Conservation (phyloP, 2,888 invertebrate species). For the Trichopria drosophilae region DNA sequence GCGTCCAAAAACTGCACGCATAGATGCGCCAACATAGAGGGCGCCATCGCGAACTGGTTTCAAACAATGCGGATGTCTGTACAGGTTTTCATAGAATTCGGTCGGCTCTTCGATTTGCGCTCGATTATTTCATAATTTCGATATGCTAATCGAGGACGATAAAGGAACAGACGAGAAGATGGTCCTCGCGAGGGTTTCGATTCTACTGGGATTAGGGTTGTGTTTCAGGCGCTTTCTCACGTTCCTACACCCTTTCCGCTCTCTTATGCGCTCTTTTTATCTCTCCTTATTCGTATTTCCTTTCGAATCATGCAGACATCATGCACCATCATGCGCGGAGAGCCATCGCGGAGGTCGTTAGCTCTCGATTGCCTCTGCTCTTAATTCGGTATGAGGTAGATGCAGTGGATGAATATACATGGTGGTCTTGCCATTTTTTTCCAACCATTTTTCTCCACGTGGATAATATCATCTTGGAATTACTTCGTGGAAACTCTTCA, state of each 20-base stretch:
- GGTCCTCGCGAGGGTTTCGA: constrained; percentile 31
- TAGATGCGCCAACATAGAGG: constrained; percentile 22
- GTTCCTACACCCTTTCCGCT: constrained; percentile 38
- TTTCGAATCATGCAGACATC: too few species aligned
- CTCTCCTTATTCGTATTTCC: neutral
- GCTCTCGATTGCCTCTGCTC: constrained; percentile 2
- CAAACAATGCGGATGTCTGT: constrained; percentile 52
- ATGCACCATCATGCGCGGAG: too few species aligned
- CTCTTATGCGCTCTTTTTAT: neutral
- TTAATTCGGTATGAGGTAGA: neutral
- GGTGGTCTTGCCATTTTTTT: too few species aligned
- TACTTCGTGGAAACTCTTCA: too few species aligned
- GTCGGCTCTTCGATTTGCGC: constrained; percentile 50
- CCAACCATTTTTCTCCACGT: too few species aligned
- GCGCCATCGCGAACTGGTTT: constrained; percentile 53
- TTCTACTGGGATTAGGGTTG: constrained; percentile 37
- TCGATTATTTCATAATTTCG: constrained; percentile 57
- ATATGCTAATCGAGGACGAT: constrained; percentile 48
- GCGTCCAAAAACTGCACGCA: constrained; percentile 15
- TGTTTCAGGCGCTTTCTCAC: constrained; percentile 48
- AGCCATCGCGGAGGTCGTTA: too few species aligned
- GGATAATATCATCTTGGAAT: too few species aligned
- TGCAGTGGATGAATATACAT: neutral
- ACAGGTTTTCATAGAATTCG: constrained; percentile 31
- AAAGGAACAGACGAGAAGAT: neutral